Evolutionary conservation across 2,888 invertebrate genomes (phyloP).

Genomic region (Fragum whitleyi): DNA sequence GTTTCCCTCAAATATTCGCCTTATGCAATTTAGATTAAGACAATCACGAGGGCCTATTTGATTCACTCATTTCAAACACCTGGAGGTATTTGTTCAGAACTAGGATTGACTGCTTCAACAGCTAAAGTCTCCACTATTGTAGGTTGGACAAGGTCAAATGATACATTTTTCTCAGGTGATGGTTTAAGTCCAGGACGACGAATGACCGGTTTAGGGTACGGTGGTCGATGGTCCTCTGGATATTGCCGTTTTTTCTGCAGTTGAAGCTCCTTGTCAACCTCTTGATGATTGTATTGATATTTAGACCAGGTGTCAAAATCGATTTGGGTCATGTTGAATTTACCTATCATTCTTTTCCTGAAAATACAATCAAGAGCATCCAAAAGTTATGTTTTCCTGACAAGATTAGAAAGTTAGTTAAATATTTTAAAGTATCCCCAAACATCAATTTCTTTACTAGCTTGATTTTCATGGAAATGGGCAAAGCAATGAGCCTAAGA

Average conservation of each 20-base stretch:
- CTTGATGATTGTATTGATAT: constrained; percentile 58
- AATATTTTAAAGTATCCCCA: too few relatives aligned
- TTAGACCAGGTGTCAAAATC: constrained; percentile 75
- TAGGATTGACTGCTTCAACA: not conserved
- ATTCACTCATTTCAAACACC: constrained; percentile 19
- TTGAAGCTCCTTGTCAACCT: constrained; percentile 75
- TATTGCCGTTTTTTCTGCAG: constrained; percentile 77
- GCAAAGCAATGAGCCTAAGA: too few relatives aligned
- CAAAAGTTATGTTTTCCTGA: not conserved
- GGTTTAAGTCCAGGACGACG: constrained; percentile 26
- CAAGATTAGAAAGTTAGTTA: too few relatives aligned
- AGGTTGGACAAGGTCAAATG: constrained; percentile 12
- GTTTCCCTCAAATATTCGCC: too few relatives aligned
- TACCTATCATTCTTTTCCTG: constrained; percentile 75
- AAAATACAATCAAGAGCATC: constrained; percentile 27
- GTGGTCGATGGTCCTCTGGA: constrained; percentile 72
- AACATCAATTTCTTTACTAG: too few relatives aligned
- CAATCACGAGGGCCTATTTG: too few relatives aligned
- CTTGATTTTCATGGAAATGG: too few relatives aligned
- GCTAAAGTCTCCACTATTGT: constrained; percentile 1
- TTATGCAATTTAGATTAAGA: too few relatives aligned
- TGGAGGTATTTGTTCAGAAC: constrained; percentile 7
- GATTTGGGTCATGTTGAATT: constrained; percentile 70
- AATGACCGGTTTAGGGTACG: constrained; percentile 65
- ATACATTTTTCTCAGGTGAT: constrained; percentile 21